Evolutionary conservation across 2,113 vertebrate genomes (phyloP), one percentile per base, ranked within the genome.

Genomic region (Bothrops jararaca): DNA sequence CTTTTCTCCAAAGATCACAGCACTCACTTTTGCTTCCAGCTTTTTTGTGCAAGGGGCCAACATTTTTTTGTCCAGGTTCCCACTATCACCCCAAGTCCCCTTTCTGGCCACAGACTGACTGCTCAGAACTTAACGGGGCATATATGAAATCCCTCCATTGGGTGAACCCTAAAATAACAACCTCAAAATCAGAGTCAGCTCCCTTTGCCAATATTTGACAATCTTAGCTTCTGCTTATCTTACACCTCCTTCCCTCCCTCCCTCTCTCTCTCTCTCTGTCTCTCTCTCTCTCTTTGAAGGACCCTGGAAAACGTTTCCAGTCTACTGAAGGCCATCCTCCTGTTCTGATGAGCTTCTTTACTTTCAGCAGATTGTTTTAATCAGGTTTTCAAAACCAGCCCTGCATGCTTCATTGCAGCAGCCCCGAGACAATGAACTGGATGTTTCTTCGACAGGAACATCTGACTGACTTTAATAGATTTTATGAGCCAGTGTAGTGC

Each of bases 341-440:
- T 91, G 93, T 94, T 96, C 94, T 95, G 96, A 96, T 96, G 96
- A 96, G 94, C 95, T 91, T 93, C 94, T 94, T 96, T 96, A 97
- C 96, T 96, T 96, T 96, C 96, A 94, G 96, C 97, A 96, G 97
- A 96, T 97, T 97, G 96, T 97, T 97, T 97, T 97, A 97, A 97
- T 97, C 97, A 97, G 97, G 96, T 96, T 96, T 90, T 97, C 97
- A 96, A 97, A 96, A 96, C 95, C 94, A 93, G 95, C 93, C 93
- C 95, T 96, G 95, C 96, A 96, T 96, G 97, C 97, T 97, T 96
- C 96, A 96, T 96, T 97, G 96, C 95, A 95, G 94, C 95, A 93
- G 96, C 93, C 96, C 96, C 95, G 94, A 96, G 97, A 97, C 96
- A 97, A 96, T 94, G 94, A 96, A 95, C 95, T 80, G 94, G 95